Conservation (phyloP, 37 sponge, comb jelly and placozoan species). For the Chondrilla cf. caribensis region DNA sequence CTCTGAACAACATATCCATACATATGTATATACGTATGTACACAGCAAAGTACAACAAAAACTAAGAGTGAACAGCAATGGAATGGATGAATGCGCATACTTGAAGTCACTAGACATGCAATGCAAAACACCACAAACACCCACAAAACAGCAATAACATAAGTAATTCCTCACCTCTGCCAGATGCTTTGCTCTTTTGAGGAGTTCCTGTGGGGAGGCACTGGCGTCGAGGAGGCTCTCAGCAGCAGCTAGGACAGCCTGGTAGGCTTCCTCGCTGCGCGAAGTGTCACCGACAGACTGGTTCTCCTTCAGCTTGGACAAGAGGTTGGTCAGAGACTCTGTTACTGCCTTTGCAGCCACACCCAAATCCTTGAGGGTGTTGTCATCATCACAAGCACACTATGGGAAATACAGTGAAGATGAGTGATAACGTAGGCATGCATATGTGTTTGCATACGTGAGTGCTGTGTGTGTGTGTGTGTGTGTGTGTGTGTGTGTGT, state of each 20-base stretch:
- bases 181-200: constrained; percentile 19
- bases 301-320: constrained; percentile 30
- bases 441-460: background rate
- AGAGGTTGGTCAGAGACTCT: constrained; percentile 41
- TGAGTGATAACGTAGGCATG: background rate
- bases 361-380: constrained; percentile 33
- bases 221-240: background rate
- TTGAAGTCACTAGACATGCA: too few relatives aligned
- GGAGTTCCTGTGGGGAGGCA: constrained; percentile 26
- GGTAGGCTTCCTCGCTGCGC: constrained; percentile 27
- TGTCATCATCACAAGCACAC: constrained; percentile 29
- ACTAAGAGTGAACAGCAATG: too few relatives aligned
- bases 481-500: too few relatives aligned
- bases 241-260: constrained; percentile 10
- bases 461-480: background rate
- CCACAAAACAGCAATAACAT: too few relatives aligned
- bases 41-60: too few relatives aligned
- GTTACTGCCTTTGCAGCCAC: constrained; percentile 45
- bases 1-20: too few relatives aligned
- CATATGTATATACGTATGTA: too few relatives aligned
- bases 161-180: constrained; percentile 31
- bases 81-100: too few relatives aligned
- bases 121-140: too few relatives aligned
- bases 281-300: background rate
- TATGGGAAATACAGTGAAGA: background rate